A percentile compares a stretch with the other conserved stretches of the same genome.
Evolutionary conservation across 1,140 invertebrate genomes (phyloP).

Genomic region (Heliconius congener): DNA sequence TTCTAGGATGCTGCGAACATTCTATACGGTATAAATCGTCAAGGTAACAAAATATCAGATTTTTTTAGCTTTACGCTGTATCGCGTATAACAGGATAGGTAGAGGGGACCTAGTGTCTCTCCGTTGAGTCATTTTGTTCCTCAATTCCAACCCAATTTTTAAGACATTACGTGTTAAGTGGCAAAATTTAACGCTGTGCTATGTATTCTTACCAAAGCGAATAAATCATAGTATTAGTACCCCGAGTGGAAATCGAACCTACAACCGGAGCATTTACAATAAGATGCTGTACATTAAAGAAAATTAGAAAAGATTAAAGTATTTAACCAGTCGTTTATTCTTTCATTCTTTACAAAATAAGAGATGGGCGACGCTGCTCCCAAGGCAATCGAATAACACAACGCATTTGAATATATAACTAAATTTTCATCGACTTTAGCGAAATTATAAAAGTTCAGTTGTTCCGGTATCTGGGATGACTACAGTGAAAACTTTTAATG

Average conservation of each 20-base stretch:
- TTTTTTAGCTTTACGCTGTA: no score
- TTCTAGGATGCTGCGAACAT: no score
- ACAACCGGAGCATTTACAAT: not conserved
- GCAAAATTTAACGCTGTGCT: not conserved
- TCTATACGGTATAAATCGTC: no score
- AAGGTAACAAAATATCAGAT: no score
- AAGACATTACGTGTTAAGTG: not conserved
- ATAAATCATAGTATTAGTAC: not conserved
- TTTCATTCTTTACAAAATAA: not conserved
- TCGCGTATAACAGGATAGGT: no score
- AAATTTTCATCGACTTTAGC: not conserved
- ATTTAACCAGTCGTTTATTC: not conserved
- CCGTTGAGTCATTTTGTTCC: not conserved
- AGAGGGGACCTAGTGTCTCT: not conserved
- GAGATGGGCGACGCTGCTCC: not conserved
- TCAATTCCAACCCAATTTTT: no score
- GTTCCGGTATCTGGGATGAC: not conserved
- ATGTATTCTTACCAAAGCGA: not conserved
- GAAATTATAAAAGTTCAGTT: not conserved
- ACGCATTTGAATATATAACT: constrained; percentile 3
- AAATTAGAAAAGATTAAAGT: no score
- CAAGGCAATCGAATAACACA: not conserved
- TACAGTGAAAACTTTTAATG: not conserved
- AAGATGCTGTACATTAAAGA: no score
- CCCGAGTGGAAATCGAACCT: not conserved